Base-by-base conservation (phyloP, 2,797 vertebrate genomes). In the Microcaecilia unicolor region DNA sequence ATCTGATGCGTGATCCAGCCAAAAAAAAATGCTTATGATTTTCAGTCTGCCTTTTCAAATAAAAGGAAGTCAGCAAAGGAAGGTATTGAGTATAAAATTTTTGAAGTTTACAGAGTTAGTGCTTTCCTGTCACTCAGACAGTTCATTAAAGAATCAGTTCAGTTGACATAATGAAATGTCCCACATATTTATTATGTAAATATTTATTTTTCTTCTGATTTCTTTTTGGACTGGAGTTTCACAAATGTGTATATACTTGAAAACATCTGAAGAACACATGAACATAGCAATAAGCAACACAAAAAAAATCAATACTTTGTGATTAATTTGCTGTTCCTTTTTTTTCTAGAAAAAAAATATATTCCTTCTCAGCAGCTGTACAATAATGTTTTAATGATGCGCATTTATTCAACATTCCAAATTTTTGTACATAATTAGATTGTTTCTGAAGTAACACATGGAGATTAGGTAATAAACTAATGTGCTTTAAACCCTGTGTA, bases 321-420 rank as follows among this genome's bases (percentile, higher is more conserved):
- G 45, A 61, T 58, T 65, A 50, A 52, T 67, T 84, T 83, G 67
- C 71, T 83, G 70, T 85, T 80, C 76, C 64, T 56, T 65, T 51
- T 55, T 72, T 75, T 87, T 58, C 42, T 54, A 52, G 46, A 44
- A n/a, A n/a, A n/a, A n/a, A n/a, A n/a, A n/a, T n/a, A n/a, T n/a
- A n/a, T 31, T 78, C 74, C 72, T 67, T 75, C 61, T 78, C 81
- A 86, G 74, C 72, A 36, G 70, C 72, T 78, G 71, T 66, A 55
- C 84, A 71, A 74, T n/a, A n/a, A n/a, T 72, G 71, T 84, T 76
- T 66, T 72, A 67, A 61, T 55, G 55, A 61, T 86, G 76, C 79
- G 72, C 84, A 84, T 92, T 89, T 89, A 87, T 74, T 81, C 85
- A 85, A 85, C 89, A 95, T 93, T 93, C 87, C 88, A 90, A 84